Evolutionary conservation across 2,113 vertebrate species (phyloP), one percentile per base, ranked within the genome.

Genomic region (Atrichornis clamosus): DNA sequence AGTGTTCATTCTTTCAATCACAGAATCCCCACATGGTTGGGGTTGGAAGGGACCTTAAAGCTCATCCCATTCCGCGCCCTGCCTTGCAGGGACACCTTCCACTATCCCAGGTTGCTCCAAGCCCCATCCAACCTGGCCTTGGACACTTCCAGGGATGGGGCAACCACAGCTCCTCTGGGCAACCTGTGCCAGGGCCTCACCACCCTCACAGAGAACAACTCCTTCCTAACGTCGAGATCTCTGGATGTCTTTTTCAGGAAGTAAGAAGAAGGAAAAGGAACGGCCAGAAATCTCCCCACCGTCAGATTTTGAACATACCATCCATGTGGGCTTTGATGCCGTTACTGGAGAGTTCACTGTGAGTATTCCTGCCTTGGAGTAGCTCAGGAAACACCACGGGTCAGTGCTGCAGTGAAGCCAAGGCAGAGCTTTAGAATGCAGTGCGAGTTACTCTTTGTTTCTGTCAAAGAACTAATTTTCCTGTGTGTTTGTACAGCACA

Each of bases 331-430:
- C 62, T 99, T 99, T 68, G 99, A 99, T 96, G 99, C 99, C 63
- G 99, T 99, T 72, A 99, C 99, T 33, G 99, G 99, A 86, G 99
- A 99, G 97, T 99, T 99, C 95, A 99, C 99, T 92, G 99, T 99
- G 96, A 98, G 99, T 98, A 69, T 83, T 47, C 52, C 35, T 59
- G 37, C 17, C 58, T 83, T 44, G 33, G 33, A 44, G 22, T 19
- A 58, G 9, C 58, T 77, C 30, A 32, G 47, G 30, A 56, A 41
- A 6, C 37, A 33, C 67, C 2, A 2, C 2, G 19, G 10, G 41
- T 39, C 53, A 17, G 26, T 11, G 44, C 65, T 75, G 10, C 17
- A 58, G 27, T 9, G 39, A 56, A 56, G 41, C 41, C 21, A 12
- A 58, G 44, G 64, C 27, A 15, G 87, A 74, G 30, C 20, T 94